A percentile compares a stretch with the other conserved stretches of the same genome.
phyloP scores from a whole-genome alignment of 2,888 invertebrate species.

The Aspidapion aeneum region DNA sequence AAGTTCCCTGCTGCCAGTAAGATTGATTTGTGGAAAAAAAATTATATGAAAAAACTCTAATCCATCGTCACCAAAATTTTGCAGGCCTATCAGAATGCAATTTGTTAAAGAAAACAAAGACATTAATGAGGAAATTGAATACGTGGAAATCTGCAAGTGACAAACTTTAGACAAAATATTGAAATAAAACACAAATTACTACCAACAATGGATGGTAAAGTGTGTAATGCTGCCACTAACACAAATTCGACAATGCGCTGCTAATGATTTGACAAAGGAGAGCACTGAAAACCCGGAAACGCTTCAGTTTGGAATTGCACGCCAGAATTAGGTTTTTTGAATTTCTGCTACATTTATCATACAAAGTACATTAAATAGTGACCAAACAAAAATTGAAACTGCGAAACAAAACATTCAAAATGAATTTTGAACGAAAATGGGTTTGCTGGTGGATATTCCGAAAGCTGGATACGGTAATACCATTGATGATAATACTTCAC shows the following conservation, averaged over 20 bases:
- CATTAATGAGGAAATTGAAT: neutral
- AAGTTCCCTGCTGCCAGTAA: constrained; percentile 1
- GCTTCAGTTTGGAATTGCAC: constrained; percentile 20
- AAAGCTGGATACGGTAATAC: neutral
- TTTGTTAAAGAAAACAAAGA: neutral
- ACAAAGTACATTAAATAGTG: neutral
- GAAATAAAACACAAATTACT: neutral
- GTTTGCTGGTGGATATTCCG: constrained; percentile 4
- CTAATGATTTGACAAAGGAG: constrained; percentile 10
- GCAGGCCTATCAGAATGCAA: constrained; percentile 3
- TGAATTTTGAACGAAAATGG: constrained; percentile 22
- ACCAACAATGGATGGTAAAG: neutral
- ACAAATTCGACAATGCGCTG: constrained; percentile 31
- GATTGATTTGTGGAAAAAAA: neutral
- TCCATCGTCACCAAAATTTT: neutral
- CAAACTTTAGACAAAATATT: neutral
- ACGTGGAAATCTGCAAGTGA: neutral
- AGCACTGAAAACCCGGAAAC: neutral
- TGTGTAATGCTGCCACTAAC: neutral
- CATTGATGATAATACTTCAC: neutral
- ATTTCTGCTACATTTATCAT: constrained; percentile 1
- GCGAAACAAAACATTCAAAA: constrained; percentile 23
- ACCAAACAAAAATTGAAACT: constrained; percentile 15
- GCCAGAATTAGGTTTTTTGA: constrained; percentile 24
- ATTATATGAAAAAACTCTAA: constrained; percentile 2